Base-by-base conservation (phyloP, 2,888 invertebrate species). In the Plutella xylostella region DNA sequence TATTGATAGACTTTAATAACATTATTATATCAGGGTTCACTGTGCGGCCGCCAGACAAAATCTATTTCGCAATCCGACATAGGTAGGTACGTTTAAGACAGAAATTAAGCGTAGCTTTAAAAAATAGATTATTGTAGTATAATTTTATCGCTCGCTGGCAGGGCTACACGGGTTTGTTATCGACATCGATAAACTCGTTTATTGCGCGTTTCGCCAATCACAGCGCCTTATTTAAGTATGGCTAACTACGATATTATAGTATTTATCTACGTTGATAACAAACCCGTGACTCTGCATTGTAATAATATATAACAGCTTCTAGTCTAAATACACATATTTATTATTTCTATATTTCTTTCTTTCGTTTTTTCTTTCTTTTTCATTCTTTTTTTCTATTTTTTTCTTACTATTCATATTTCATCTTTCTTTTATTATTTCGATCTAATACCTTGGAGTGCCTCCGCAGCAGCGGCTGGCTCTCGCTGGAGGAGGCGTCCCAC, bases 401-500 rank as follows among this genome's bases (percentile, higher is more conserved):
- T 12, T 4, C 9, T 31, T n/a, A 31, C 9, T 12, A 31, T 12
- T 12, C n/a, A 31, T 11, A 4, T 11, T 4, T n/a, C 6, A 7
- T 3, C 15, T 15, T 15, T n/a, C 14, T 15, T 3, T 3, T 15
- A 33, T 15, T n/a, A 6, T 33, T n/a, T 14, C 15, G 2, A 15
- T 15, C 3, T 31, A 3, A 39, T 52, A 77, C 80, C 66, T 65
- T 73, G n/a, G 79, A 77, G 14, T 33, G 15, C 14, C 15, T 37
- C 17, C n/a, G 22, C 14, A 82, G 56, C 44, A 82, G 52, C 0
- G 79, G 79, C 2, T 65, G 59, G 48, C 74, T 78, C 50, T 82
- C 83, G 0, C 72, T 63, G 0, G 82, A 80, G 0, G 79, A 79
- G 14, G 60, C 71, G 45, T 83, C 79, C 1, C 61, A 69, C 33